Evolutionary conservation across 1,140 invertebrate species (phyloP), one percentile per base, ranked within the genome.

Genomic region (Andrena cerasifolii): DNA sequence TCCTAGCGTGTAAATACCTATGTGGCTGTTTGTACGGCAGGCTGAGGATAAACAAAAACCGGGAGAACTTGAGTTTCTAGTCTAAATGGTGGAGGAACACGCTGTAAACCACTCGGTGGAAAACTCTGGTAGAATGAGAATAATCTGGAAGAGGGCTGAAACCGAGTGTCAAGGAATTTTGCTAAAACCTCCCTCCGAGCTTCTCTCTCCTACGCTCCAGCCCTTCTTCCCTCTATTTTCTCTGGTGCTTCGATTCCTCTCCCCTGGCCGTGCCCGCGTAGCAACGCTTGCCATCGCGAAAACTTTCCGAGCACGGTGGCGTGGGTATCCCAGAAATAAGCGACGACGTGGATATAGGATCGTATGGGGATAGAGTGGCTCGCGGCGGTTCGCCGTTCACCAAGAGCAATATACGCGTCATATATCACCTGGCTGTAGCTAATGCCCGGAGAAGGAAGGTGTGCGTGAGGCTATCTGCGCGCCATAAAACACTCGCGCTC

Each of bases 391-490:
- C 78, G 65, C 75, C 78, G 78, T 78, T 79, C 53, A 85, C 76
- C 70, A 62, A 78, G 76, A 84, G 84, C 86, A 80, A 85, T 87
- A 87, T 89, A 87, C 74, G 59, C 72, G 76, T 83, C 80, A 78
- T 89, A 89, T 84, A 89, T 88, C 88, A 88, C 83, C 80, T 83
- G 76, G 81, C 75, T 86, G 80, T 79, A 85, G 79, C 79, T 86
- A 88, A 89, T 86, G 80, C 83, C 56, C 47, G 80, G 58, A 77
- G 80, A 82, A 80, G 82, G 81, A 84, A 82, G 85, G 87, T 87
- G 88, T 89, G 89, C 89, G 90, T 88, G 87, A 86, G 85, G 81
- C 87, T 89, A 88, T 88, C 83, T 80, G 78, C 68, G 79, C 77
- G 83, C 87, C 88, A 90, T 91, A 88, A 89, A 91, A 88, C 87